Evolutionary conservation across 2,113 vertebrate genomes (phyloP), one percentile per base, ranked within the genome.

Genomic region (Tor tambroides): DNA sequence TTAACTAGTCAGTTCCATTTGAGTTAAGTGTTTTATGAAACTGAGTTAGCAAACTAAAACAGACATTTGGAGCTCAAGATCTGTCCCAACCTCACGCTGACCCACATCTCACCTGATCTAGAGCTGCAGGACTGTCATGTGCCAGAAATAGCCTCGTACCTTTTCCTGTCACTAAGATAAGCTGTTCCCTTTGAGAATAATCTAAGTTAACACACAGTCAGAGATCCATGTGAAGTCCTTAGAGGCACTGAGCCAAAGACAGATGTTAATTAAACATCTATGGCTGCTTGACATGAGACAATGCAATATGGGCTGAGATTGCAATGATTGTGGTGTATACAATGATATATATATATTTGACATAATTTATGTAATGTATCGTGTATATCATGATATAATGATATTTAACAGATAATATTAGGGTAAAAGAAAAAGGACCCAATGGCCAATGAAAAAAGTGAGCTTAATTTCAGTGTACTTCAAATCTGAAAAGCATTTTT

Each of bases 31-130:
- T 46, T 23, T 14, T 2, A 21, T 49, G 11, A 51, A 65, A 46
- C 67, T 43, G 11, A 28, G 3, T 49, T 67, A 14, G 32, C 2
- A n/a, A 80, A 28, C 15, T 80, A 7, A 61, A 80, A 61, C 1
- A 12, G 11, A 15, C 30, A 30, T 54, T 21, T 35, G 35, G 0
- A 41, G 72, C 72, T 69, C 28, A 10, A 72, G 67, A n/a, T 67
- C n/a, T 56, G 30, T 79, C 28, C 14, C 56, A 43, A 49, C 23
- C 49, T 23, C 46, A n/a, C 23, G 8, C 17, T 51, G 51, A 71
- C 67, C 78, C n/a, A 46, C 67, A 74, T 81, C 51, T 30, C 49
- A 59, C 43, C 26, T 78, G 76, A 69, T 61, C 63, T 86, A 15
- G 21, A 78, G 28, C 41, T 41, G 43, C 2, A 46, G 41, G 32